phyloP scores from a whole-genome alignment of 2,113 vertebrate species.

The Felis catus region F.catus_Fca126_mat1.0 CM031419.1:23168501-23169000 shows the following conservation, averaged over 20 bases:
- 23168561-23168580: background rate
- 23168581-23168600: background rate
- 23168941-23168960: background rate
- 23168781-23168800: rapidly evolving
- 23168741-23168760: rapidly evolving
- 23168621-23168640: background rate
- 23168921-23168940: rapidly evolving
- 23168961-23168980: background rate
- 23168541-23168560: background rate
- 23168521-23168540: rapidly evolving
- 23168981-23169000: background rate
- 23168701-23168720: background rate
- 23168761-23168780: rapidly evolving
- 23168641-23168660: background rate
- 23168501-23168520: background rate
- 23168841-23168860: rapidly evolving
- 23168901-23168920: background rate
- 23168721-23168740: background rate
- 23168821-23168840: background rate
- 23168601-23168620: no score
- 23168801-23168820: rapidly evolving
- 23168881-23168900: background rate
- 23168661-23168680: rapidly evolving
- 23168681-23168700: background rate
- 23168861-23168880: background rate